Base-by-base conservation (phyloP, 2,113 vertebrate genomes). In the Pipra filicauda region DNA sequence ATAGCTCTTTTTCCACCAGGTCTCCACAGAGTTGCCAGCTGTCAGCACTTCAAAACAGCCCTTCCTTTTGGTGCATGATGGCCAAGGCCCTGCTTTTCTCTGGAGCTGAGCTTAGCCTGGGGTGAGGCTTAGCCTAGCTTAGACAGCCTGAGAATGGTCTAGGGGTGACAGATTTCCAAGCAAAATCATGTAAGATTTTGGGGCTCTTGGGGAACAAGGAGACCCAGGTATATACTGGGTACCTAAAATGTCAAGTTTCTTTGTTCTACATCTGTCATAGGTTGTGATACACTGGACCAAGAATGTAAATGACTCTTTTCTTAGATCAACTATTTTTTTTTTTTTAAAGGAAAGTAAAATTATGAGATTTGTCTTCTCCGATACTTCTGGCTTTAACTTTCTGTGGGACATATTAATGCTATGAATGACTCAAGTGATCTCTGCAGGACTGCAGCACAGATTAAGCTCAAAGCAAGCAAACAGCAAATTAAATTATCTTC, bases 401-500 rank as follows among this genome's bases (percentile, higher is more conserved):
- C 67, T 76, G 8, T 52, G 55, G 20, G 28, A 27, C 2, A 5
- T 35, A 52, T 19, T 70, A 73, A 76, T 57, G 12, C 17, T n/a
- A 69, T 13, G 23, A 90, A 88, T 3, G 12, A 82, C 21, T 85
- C 24, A 74, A 66, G 37, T 31, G 39, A 89, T 46, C 11, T 12
- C 46, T 81, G 48, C 30, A 91, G 51, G 51, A 73, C 43, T 65
- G 19, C 13, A 82, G 44, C 44, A 88, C 11, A 59, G 69, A 78
- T 89, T 59, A 84, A 87, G 15, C 30, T 81, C 1, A 1, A 64
- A 48, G 39, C 27, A 81, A 84, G 27, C 22, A 48, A 80, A 74
- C 33, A 81, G 81, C 11, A 93, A 92, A 91, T 91, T 71, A 55
- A 78, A 71, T n/a, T 11, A 71, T 86, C 27, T 78, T 66, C 66